A percentile compares a stretch with the other conserved stretches of the same genome.
phyloP scores from a whole-genome alignment of 2,113 vertebrate genomes.

The Neodontobutis hainanensis region DNA sequence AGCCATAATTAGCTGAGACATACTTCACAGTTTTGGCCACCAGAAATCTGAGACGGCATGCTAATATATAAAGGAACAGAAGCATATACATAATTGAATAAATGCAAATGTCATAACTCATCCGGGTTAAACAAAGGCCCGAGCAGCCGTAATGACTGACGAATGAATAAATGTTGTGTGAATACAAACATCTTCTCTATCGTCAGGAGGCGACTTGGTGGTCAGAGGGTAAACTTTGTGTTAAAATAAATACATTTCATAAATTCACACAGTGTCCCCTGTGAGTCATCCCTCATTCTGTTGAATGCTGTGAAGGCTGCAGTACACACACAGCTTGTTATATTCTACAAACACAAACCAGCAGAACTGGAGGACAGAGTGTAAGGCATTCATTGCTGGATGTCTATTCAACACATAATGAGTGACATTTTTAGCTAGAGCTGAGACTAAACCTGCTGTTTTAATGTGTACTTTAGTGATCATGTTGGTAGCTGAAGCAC shows the following conservation, averaged over 20 bases:
- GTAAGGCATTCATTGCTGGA: not conserved
- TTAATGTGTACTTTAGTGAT: not conserved
- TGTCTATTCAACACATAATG: not conserved
- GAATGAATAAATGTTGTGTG: constrained; percentile 16
- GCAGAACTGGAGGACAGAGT: not conserved
- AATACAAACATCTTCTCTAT: constrained; percentile 12
- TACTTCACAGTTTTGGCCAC: constrained; percentile 21
- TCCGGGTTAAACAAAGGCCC: not conserved
- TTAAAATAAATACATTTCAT: constrained; percentile 19
- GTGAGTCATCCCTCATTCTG: constrained; percentile 53
- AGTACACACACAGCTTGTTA: constrained; percentile 30
- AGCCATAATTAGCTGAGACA: constrained; percentile 27
- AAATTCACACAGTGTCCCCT: constrained; percentile 15
- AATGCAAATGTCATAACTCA: constrained; percentile 1
- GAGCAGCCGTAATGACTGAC: constrained; percentile 7
- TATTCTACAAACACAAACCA: constrained; percentile 1
- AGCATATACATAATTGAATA: not conserved
- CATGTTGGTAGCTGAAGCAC: not conserved
- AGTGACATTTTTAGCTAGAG: not conserved
- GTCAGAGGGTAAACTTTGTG: constrained; percentile 19
- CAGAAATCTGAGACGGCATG: constrained; percentile 7
- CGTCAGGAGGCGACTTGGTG: not conserved
- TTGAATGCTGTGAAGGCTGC: constrained; percentile 28
- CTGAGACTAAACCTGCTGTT: not conserved
- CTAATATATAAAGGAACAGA: not conserved